Conservation (phyloP, 2,797 vertebrate species). For the Geotrypetes seraphini region DNA sequence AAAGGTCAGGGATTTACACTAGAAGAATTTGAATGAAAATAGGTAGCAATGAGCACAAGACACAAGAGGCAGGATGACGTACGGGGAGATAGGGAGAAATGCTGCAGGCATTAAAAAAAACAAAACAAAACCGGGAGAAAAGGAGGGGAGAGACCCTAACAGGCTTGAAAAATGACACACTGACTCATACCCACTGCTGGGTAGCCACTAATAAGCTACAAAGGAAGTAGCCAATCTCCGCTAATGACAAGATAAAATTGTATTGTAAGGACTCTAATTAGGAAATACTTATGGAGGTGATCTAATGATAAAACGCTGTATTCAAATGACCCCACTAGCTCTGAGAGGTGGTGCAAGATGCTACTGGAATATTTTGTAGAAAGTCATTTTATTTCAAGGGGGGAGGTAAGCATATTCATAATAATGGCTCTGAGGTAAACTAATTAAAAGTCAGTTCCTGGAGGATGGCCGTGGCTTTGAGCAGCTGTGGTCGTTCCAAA, state of each 20-base stretch:
- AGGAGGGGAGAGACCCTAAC: constrained; percentile 35
- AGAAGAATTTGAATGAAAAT: constrained; percentile 31
- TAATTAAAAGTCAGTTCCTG: constrained; percentile 85
- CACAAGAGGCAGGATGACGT: too few species aligned
- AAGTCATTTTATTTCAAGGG: constrained; percentile 58
- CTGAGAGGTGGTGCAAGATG: constrained; percentile 61
- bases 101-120: too few species aligned
- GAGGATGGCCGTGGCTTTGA: constrained; percentile 71
- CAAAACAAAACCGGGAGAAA: too few species aligned
- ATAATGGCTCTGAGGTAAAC: constrained; percentile 93
- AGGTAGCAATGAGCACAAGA: constrained; percentile 43
- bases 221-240: constrained; percentile 88
- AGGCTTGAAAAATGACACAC: constrained; percentile 73
- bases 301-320: constrained; percentile 85
- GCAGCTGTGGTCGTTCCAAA: constrained; percentile 69
- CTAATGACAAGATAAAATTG: constrained; percentile 94
- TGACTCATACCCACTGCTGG: constrained; percentile 77
- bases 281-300: constrained; percentile 83
- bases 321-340: constrained; percentile 79
- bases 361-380: constrained; percentile 60
- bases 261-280: constrained; percentile 93
- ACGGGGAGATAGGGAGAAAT: too few species aligned
- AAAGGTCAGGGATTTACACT: constrained; percentile 18
- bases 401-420: constrained; percentile 75
- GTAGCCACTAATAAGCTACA: constrained; percentile 79